Evolutionary conservation across 2,797 vertebrate species (phyloP).

Genomic region (Acipenser oxyrinchus): DNA sequence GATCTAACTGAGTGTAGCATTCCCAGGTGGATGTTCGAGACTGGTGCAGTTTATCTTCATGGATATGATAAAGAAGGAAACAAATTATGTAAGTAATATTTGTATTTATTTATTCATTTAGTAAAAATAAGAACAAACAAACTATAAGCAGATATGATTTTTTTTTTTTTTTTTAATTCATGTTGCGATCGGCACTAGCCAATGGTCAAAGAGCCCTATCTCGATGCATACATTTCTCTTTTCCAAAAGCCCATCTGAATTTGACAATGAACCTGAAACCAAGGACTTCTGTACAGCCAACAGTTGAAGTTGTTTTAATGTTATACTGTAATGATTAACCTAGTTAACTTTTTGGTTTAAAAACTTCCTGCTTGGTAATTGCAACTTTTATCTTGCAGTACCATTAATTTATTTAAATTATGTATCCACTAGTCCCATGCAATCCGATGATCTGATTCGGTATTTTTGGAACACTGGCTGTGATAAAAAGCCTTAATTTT

Average conservation of each 20-base stretch:
- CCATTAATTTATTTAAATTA: slow-evolving; percentile 12
- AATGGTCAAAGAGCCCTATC: too few species aligned
- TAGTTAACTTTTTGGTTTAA: too few species aligned
- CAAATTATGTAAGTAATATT: slow-evolving; percentile 79
- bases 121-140: neutral
- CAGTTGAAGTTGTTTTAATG: too few species aligned
- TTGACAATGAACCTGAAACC: too few species aligned
- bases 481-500: neutral
- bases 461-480: neutral
- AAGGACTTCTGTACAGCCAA: too few species aligned
- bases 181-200: too few species aligned
- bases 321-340: too few species aligned
- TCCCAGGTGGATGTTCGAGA: slow-evolving; percentile 85
- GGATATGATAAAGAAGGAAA: slow-evolving; percentile 96
- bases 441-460: neutral
- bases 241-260: too few species aligned
- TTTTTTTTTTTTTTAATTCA: too few species aligned
- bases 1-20: slow-evolving; percentile 80
- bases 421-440: slow-evolving; percentile 1
- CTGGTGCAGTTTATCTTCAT: slow-evolving; percentile 81
- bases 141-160: too few species aligned
- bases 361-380: slow-evolving; percentile 6
- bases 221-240: too few species aligned
- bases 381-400: slow-evolving; percentile 1
- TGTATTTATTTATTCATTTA: slow-evolving; percentile 11